phyloP scores from a whole-genome alignment of 1,140 invertebrate species.

The Sitophilus oryzae region DNA sequence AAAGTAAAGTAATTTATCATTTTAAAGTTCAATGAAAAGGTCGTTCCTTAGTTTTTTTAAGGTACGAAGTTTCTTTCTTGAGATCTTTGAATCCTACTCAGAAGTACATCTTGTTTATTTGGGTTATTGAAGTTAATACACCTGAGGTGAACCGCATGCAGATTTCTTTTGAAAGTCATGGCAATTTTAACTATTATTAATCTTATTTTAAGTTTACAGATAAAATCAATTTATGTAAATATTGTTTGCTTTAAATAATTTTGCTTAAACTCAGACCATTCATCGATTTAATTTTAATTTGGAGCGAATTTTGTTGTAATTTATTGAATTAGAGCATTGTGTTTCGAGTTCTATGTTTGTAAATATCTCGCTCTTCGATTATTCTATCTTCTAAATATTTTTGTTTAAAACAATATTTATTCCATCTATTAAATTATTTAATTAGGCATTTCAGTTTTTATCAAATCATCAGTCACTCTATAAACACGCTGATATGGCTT shows the following conservation, averaged over 20 bases:
- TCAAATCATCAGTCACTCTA: conserved; percentile 11
- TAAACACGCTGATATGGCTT: conserved; percentile 8
- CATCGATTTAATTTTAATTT: no score
- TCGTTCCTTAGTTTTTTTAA: no score
- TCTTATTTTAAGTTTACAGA: conserved; percentile 7
- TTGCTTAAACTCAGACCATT: background rate
- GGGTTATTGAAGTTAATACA: background rate
- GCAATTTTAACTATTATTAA: conserved; percentile 8
- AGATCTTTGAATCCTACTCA: no score
- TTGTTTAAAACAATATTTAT: background rate
- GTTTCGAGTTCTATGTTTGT: background rate
- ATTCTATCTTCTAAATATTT: background rate
- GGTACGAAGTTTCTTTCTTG: no score
- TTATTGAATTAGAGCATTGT: no score
- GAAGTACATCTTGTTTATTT: conserved; percentile 3
- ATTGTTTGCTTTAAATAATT: conserved; percentile 20
- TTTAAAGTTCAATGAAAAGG: no score
- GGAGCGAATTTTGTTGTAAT: no score
- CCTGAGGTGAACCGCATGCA: conserved; percentile 3
- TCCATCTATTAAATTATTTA: background rate
- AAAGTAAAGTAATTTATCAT: no score
- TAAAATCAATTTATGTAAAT: conserved; percentile 22
- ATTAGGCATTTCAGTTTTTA: conserved; percentile 14
- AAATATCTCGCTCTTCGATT: background rate
- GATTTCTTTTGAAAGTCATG: background rate